These are phyloP conservation scores for Arge pagana DNA, from an alignment of 2,888 invertebrate genomes.

Conservation along the genomic window DNA sequence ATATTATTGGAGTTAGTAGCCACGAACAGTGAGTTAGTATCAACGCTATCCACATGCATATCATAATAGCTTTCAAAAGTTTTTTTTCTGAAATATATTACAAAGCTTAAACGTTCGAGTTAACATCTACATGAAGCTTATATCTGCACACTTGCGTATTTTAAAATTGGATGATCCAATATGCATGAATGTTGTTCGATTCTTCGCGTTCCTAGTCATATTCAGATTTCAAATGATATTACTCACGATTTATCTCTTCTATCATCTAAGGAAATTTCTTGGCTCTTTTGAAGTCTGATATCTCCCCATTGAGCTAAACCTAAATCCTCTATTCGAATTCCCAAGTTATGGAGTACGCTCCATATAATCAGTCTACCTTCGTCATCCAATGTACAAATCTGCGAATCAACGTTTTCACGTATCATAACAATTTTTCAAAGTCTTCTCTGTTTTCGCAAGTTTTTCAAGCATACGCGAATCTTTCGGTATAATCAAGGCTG, in stretches of 20 bases:
- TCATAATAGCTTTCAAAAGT: conserved; percentile 49
- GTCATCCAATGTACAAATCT: conserved; percentile 62
- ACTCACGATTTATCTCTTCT: conserved; percentile 28
- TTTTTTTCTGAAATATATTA: conserved; percentile 34
- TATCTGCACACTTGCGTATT: too few relatives aligned
- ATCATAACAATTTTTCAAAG: not conserved
- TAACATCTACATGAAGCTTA: too few relatives aligned
- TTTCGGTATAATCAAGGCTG: not conserved
- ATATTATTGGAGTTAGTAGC: conserved; percentile 59
- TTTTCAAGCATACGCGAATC: too few relatives aligned
- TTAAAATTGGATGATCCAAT: too few relatives aligned
- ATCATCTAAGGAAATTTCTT: conserved; percentile 48
- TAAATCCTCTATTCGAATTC: conserved; percentile 42
- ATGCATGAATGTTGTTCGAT: too few relatives aligned
- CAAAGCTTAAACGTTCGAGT: too few relatives aligned
- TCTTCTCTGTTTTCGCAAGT: too few relatives aligned
- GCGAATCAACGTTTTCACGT: conserved; percentile 25
- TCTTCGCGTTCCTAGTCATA: too few relatives aligned
- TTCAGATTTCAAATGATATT: not conserved
- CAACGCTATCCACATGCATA: conserved; percentile 55
- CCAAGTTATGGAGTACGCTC: conserved; percentile 57
- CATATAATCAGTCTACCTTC: conserved; percentile 60
- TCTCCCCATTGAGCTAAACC: conserved; percentile 56
- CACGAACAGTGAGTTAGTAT: conserved; percentile 58
- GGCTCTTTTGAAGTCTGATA: conserved; percentile 57